Base-by-base conservation (phyloP, 2,113 vertebrate genomes). In the Andinoacara biseriatus region DNA sequence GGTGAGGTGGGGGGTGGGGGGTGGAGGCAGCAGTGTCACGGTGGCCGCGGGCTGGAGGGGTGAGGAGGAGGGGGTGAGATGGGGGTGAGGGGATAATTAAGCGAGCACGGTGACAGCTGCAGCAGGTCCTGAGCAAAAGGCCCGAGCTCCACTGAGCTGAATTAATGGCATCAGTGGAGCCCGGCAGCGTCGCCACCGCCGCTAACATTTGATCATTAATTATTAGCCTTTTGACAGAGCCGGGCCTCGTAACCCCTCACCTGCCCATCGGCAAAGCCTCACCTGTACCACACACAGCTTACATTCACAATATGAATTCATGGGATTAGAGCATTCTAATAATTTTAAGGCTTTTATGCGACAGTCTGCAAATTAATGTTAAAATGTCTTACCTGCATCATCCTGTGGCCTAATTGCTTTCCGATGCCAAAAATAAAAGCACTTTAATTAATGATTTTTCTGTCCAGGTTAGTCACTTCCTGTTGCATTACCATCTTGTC, bases 61-160 rank as follows among this genome's bases (percentile, higher is more conserved):
- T 78, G 85, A 77, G 15, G 29, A 2, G 22, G 83, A 49, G 63
- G 46, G 46, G 65, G 69, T 33, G 84, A 76, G 75, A 10, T 14
- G 40, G 58, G 96, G 96, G 95, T 91, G n/a, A 94, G 94, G 93
- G 96, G 96, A 97, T 97, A 97, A 98, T 98, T 97, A 97, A 97
- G 96, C 93, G 88, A 96, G 96, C 94, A 92, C 96, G 94, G 95
- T 96, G 96, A 97, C 97, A 97, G 97, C 96, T 97, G 97, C 96
- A 96, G 96, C 96, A 96, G 96, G 96, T 96, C 96, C 94, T 92
- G 93, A 94, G 94, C 95, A 94, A 94, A 95, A 95, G 86, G 88
- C 87, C 96, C 93, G 84, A 96, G 96, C 97, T 97, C 96, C 97
- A 97, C 95, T 96, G 96, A 97, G 95, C 96, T 97, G 96, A 96